Base-by-base conservation (phyloP, 53 echinoderm and acorn worm species). In the Glandiceps talaboti region DNA sequence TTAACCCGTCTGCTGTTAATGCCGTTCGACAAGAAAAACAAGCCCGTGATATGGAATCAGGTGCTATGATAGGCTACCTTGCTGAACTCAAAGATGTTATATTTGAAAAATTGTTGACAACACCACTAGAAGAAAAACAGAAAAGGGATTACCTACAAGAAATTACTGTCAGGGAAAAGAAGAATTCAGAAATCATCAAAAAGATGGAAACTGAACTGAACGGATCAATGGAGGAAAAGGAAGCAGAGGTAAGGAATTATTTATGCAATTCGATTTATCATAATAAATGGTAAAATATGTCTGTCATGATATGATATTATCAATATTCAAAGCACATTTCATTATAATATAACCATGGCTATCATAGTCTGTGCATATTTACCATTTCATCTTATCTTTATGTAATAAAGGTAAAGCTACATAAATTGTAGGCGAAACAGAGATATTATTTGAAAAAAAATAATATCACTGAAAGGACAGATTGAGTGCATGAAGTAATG, bases 91-190 rank as follows among this genome's bases (percentile, higher is more conserved):
- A 89, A 78, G 89, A 89, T n/a, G 92, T 97, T 28, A 93, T 89
- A 77, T 76, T 97, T 84, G 93, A 91, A 80, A 89, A 92, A 78
- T 80, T 97, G 74, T 82, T 92, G 31, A 93, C 97, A 14, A 97
- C 97, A 0, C 97, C 97, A 14, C 82, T 97, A 30, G 97, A 97
- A 81, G 97, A 97, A 74, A 91, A 97, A 73, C 89, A 93, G 74
- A 97, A 97, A 81, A 92, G 86, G 14, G 91, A 97, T 73, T 97
- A 97, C 80, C 83, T 97, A 74, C 81, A 74, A 75, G 88, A 93
- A 82, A 97, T 97, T 32, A 90, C 92, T 27, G 88, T 97, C 73
- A 75, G 97, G 27, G 97, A 97, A 86, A 88, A 86, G 33, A 97
- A 97, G 77, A 97, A 97, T 80, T 89, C 93, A 30, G 84, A 87